Conservation (phyloP, 1,140 invertebrate species). For the Drosophila equinoxialis region DNA sequence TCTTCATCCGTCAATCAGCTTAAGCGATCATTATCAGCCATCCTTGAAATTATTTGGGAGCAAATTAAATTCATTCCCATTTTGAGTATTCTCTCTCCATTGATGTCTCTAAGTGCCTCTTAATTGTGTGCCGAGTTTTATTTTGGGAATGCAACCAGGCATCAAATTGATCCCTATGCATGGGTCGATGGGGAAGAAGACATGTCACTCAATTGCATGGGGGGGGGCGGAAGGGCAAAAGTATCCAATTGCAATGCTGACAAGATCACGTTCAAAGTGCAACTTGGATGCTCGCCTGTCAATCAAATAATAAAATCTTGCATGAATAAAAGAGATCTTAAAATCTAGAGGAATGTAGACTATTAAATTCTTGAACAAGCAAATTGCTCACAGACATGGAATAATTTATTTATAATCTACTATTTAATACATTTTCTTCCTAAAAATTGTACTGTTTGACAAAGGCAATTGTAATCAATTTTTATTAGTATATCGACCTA, state of each 20-base stretch:
- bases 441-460: neutral
- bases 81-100: constrained; percentile 8
- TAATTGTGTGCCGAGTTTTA: constrained; percentile 66
- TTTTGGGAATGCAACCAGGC: constrained; percentile 61
- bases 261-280: constrained; percentile 76
- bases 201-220: constrained; percentile 38
- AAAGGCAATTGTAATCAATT: neutral
- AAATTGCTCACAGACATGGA: too few species aligned
- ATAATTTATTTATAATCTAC: too few species aligned
- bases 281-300: constrained; percentile 62
- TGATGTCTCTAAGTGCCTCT: constrained; percentile 53
- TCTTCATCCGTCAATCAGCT: constrained; percentile 59
- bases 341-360: constrained; percentile 19
- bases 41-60: constrained; percentile 47
- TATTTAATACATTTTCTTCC: too few species aligned
- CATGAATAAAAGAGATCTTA: constrained; percentile 39
- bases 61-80: constrained; percentile 24
- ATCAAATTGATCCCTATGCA: constrained; percentile 25
- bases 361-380: constrained; percentile 7
- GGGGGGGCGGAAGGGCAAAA: constrained; percentile 27
- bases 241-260: constrained; percentile 75
- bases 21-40: constrained; percentile 64
- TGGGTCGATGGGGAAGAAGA: constrained; percentile 22
- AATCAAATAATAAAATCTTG: constrained; percentile 57
- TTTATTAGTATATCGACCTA: constrained; percentile 7